A percentile compares a stretch with the other conserved stretches of the same genome.
Conservation (phyloP, 2,113 vertebrate genomes). For the Gallinago jamesoni region DNA sequence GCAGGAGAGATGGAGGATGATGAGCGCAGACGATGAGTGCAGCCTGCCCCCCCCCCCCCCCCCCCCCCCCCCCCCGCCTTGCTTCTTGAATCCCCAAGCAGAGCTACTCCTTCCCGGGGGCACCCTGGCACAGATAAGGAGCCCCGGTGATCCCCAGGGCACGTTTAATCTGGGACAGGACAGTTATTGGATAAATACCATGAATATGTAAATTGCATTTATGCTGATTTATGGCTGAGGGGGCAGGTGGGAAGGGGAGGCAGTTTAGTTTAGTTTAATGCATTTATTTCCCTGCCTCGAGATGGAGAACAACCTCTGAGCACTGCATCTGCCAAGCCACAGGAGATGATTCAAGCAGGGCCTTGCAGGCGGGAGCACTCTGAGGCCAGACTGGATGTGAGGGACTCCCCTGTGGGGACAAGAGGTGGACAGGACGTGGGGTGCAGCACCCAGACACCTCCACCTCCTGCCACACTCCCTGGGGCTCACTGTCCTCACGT, state of each 20-base stretch:
- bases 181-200: constrained; percentile 66
- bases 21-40: not conserved
- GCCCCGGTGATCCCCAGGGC: constrained; percentile 11
- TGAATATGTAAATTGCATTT: constrained; percentile 71
- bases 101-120: not conserved
- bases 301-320: constrained; percentile 9
- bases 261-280: not conserved
- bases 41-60: too few species aligned
- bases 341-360: not conserved
- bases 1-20: not conserved
- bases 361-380: rapidly evolving
- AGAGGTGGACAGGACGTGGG: not conserved
- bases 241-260: constrained; percentile 4
- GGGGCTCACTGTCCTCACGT: rapidly evolving
- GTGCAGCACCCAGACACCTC: not conserved
- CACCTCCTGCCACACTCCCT: rapidly evolving
- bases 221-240: constrained; percentile 55
- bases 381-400: not conserved
- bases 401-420: not conserved
- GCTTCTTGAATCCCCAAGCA: not conserved
- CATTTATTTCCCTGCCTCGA: constrained; percentile 44
- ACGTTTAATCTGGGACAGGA: constrained; percentile 58
- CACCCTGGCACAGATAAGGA: constrained; percentile 12
- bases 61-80: too few species aligned
- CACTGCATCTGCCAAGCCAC: not conserved